Evolutionary conservation across 2,888 invertebrate species (phyloP), one percentile per base, ranked within the genome.

Genomic region (Brachypalpus laphriformis): DNA sequence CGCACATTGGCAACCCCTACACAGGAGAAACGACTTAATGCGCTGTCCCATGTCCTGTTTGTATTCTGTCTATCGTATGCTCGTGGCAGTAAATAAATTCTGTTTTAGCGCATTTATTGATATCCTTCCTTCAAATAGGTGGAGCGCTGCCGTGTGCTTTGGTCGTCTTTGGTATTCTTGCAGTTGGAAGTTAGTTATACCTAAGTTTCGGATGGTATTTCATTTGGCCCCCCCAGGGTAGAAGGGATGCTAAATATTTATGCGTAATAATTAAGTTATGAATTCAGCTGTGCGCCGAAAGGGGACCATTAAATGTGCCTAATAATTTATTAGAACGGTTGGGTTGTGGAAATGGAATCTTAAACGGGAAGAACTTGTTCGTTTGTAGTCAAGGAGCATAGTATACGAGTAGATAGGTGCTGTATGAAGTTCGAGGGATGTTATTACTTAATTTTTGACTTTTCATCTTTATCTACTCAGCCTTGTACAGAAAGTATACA

Each of bases 181-280:
- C 34, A 25, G n/a, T 61, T n/a, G 16, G 20, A 28, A 63, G 54
- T 7, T 56, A 18, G 37, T 54, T 68, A n/a, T 42, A 20, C 14
- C 31, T 14, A 47, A 45, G 37, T 61, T 59, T 61, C 11, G 37
- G 34, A 28, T 34, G 14, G 54, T 45, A 56, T 45, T 54, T 22
- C 54, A 22, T 56, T 56, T 31, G 20, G 0, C 56, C 14, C 18
- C 9, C 14, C 18, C 9, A 6, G 51, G 49, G 25, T 8, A 20
- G 18, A 42, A 37, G 31, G 49, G 25, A 49, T 68, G 59, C 49
- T 66, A 45, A 45, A 66, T 80, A 80, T 80, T 78, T 75, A 81
- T 75, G 75, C 49, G 70, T 65, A 42, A 65, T 76, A 82, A 82
- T 71, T 76, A 76, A 76, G 70, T 76, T 76, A 76, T 65, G 76